Base-by-base conservation (phyloP, 2,113 vertebrate genomes). In the Galbula dea region DNA sequence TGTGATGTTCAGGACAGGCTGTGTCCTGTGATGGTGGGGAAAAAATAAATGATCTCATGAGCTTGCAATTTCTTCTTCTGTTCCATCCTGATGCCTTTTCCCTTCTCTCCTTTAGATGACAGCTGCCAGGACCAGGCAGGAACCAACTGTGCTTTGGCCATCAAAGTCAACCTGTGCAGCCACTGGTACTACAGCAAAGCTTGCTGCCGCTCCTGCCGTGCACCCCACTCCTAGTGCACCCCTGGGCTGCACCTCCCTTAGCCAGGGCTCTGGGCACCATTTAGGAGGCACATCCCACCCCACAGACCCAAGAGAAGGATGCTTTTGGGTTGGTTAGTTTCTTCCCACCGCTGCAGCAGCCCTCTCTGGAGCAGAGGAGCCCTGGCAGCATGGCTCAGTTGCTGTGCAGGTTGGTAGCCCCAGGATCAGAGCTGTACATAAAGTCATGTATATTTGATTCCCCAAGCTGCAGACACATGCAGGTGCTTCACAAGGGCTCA, bases 101-200 rank as follows among this genome's bases (percentile, higher is more conserved):
- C 37, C 15, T 71, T 84, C 77, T 90, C 10, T 69, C 80, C 48
- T 4, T 77, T 11, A 99, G 99, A 99, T 10, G 99, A 99, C 97
- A 99, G 98, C 97, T 99, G 99, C 93, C 99, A 99, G 97, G 99
- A 99, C 95, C 99, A 99, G 75, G 98, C 98, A 6, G 98, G 98
- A 83, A 99, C 99, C 92, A 99, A 99, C 98, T 99, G 99, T 3
- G 98, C 98, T 27, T 96, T 99, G 97, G 99, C 99, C 37, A 98
- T 99, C 97, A 99, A 99, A 96, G 99, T 99, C 75, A 99, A 99
- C 96, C 98, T 99, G 86, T 99, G 99, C 92, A 98, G 98, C 92
- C 99, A 99, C 97, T 99, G 99, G 99, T 99, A 99, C 97, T 99
- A 99, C 97, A 99, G 99, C 97, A 99, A 99, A 95, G 99, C 99